Conservation (phyloP, 1,140 invertebrate species). For the Andricus grossulariae region DNA sequence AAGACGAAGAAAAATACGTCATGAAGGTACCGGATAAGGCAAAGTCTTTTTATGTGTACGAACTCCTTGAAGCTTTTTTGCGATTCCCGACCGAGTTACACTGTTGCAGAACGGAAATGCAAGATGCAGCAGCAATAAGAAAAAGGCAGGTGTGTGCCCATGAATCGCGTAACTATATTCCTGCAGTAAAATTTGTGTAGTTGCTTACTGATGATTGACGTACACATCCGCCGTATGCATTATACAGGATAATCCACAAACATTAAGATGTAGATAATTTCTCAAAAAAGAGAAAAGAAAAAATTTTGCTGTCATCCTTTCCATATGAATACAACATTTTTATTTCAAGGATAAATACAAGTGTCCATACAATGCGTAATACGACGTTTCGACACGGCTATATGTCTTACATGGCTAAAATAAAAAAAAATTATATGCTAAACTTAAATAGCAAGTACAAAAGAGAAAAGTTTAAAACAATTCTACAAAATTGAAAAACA, state of each 20-base stretch:
- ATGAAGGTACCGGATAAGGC: slow-evolving; percentile 2
- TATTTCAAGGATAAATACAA: too few relatives aligned
- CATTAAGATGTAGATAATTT: not conserved
- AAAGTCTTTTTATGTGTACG: not conserved
- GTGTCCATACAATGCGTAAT: too few relatives aligned
- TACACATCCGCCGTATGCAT: not conserved
- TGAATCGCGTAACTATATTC: slow-evolving; percentile 23
- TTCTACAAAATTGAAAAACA: too few relatives aligned
- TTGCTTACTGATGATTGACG: slow-evolving; percentile 12
- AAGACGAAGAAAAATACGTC: not conserved
- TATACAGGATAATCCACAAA: not conserved
- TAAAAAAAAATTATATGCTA: too few relatives aligned
- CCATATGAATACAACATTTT: too few relatives aligned
- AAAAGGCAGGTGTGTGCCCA: slow-evolving; percentile 24
- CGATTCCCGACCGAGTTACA: slow-evolving; percentile 9
- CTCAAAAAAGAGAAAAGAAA: too few relatives aligned
- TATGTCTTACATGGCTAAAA: too few relatives aligned
- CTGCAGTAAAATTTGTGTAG: not conserved
- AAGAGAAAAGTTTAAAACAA: too few relatives aligned
- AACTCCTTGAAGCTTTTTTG: slow-evolving; percentile 11
- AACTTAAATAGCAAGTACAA: too few relatives aligned
- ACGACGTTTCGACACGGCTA: too few relatives aligned
- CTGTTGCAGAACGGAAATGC: slow-evolving; percentile 20
- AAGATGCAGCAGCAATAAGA: slow-evolving; percentile 22
- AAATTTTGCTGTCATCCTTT: too few relatives aligned